A percentile compares a stretch with the other conserved stretches of the same genome.
Conservation (phyloP, 2,113 vertebrate genomes). For the Pteronura brasiliensis region DNA sequence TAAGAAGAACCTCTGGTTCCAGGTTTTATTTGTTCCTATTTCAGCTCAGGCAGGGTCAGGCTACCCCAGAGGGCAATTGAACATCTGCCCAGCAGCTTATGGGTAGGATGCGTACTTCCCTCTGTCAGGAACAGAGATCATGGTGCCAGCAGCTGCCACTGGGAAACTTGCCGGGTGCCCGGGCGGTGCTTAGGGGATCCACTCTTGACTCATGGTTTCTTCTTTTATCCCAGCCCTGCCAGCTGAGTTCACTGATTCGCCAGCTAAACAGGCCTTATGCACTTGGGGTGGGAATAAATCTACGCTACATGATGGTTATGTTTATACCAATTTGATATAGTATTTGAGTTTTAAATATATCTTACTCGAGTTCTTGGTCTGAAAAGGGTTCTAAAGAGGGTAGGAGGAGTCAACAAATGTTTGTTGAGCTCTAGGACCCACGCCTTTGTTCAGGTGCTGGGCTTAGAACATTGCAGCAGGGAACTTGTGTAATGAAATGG, state of each 20-base stretch:
- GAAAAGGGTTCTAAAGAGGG: not conserved
- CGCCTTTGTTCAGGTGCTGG: not conserved
- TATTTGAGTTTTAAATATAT: not conserved
- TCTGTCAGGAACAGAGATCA: not conserved
- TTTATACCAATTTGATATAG: not conserved
- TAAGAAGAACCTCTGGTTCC: not conserved
- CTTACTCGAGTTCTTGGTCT: not conserved
- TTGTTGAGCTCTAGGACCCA: not conserved
- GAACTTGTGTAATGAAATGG: not conserved
- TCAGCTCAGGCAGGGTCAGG: not conserved
- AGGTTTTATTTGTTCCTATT: slow-evolving; percentile 12
- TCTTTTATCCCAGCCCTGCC: not conserved
- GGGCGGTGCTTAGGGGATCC: not conserved
- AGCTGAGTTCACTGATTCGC: not conserved
- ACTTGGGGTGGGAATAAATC: not conserved
- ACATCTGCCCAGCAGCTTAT: not conserved
- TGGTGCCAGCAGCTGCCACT: not conserved
- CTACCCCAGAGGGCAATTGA: not conserved
- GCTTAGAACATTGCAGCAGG: not conserved
- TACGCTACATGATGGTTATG: not conserved
- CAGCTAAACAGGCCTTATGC: not conserved
- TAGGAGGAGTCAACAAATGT: not conserved
- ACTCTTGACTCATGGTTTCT: not conserved
- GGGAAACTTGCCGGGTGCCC: not conserved
- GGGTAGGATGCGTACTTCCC: not conserved